A percentile compares a stretch with the other conserved stretches of the same genome.
Conservation (phyloP, 2,113 vertebrate genomes). For the Triplophysa tibetana region DNA sequence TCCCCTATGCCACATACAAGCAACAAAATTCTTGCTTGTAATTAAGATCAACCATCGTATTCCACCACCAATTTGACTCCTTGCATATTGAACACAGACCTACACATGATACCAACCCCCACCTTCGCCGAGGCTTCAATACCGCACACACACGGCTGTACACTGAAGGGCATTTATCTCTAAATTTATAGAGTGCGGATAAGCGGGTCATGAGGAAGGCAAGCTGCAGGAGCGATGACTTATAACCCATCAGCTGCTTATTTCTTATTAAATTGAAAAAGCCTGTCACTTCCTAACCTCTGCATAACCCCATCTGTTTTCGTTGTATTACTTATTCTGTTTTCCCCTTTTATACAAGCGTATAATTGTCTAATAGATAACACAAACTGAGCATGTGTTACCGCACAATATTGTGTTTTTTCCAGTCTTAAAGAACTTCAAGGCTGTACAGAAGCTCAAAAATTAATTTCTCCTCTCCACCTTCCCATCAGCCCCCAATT, state of each 20-base stretch:
- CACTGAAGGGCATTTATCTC: slow-evolving; percentile 28
- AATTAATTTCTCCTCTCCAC: neutral
- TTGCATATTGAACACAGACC: no score
- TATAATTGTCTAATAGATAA: neutral
- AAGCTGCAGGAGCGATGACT: slow-evolving; percentile 30
- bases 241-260: slow-evolving; percentile 21
- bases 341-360: neutral
- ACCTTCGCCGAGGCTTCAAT: neutral
- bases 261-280: slow-evolving; percentile 38
- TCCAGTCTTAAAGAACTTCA: neutral
- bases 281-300: slow-evolving; percentile 33
- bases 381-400: neutral
- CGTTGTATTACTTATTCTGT: slow-evolving; percentile 17
- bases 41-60: no score
- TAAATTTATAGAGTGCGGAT: slow-evolving; percentile 40
- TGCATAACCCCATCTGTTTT: slow-evolving; percentile 29
- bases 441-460: neutral
- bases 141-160: neutral
- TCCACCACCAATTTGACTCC: no score
- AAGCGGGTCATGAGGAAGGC: slow-evolving; percentile 23
- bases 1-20: no score
- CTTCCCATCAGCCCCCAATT: neutral
- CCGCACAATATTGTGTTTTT: neutral
- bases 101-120: neutral
- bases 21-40: no score